phyloP scores from a whole-genome alignment of 1,140 invertebrate genomes.

The Cyphomyrmex costatus region DNA sequence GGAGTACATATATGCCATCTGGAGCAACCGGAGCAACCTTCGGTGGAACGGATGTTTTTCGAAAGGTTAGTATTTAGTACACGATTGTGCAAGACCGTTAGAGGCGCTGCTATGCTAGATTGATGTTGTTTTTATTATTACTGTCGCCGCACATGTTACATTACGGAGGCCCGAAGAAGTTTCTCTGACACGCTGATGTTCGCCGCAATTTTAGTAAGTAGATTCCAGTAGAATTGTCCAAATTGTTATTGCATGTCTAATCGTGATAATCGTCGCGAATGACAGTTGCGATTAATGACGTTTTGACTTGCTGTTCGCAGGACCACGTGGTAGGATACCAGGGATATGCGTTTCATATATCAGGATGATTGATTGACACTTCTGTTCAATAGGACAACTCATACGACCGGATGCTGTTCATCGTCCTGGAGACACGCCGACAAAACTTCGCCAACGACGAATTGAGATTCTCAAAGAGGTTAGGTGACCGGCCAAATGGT shows the following conservation, averaged over 20 bases:
- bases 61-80: slow-evolving; percentile 70
- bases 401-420: background rate
- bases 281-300: slow-evolving; percentile 37
- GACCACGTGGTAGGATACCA: slow-evolving; percentile 67
- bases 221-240: background rate
- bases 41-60: slow-evolving; percentile 69
- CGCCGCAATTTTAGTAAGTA: background rate
- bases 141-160: background rate
- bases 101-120: background rate
- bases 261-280: background rate
- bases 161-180: background rate
- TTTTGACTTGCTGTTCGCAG: slow-evolving; percentile 59
- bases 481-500: background rate
- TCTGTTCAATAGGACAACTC: slow-evolving; percentile 39
- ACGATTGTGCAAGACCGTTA: background rate
- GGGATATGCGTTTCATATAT: slow-evolving; percentile 70
- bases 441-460: background rate
- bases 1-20: no score
- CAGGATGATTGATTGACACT: slow-evolving; percentile 28
- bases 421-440: background rate
- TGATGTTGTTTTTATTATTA: background rate
- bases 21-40: background rate
- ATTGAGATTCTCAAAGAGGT: background rate
- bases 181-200: background rate
- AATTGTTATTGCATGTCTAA: background rate